Evolutionary conservation across 2,113 vertebrate genomes (phyloP).

Genomic region (Archilochus colubris): DNA sequence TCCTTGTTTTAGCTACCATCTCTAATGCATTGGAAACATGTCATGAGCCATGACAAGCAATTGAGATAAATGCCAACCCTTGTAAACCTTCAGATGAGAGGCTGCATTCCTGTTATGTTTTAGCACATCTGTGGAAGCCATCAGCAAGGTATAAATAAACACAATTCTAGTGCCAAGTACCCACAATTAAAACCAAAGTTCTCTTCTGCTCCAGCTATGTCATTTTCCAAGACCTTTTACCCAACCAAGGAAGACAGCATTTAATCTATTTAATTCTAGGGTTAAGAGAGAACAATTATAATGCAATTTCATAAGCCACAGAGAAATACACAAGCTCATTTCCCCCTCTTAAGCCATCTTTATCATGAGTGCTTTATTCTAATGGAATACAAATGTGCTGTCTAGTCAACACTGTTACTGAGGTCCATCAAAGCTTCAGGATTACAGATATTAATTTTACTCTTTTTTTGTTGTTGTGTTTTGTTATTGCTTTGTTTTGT

Average conservation of each 20-base stretch:
- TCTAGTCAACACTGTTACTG: not conserved
- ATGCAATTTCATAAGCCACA: constrained; percentile 2
- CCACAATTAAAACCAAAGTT: not conserved
- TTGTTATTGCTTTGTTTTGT: no score
- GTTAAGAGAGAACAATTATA: not conserved
- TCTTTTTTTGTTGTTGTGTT: not conserved
- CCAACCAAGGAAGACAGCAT: not conserved
- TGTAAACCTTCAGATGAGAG: not conserved
- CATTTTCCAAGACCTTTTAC: not conserved
- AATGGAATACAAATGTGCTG: constrained; percentile 16
- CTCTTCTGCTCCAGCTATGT: not conserved
- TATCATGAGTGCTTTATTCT: not conserved
- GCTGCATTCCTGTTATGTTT: not conserved
- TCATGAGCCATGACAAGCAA: constrained; percentile 19
- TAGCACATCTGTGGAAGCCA: not conserved
- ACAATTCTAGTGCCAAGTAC: not conserved
- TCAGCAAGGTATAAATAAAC: not conserved
- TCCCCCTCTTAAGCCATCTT: not conserved
- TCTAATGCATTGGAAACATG: not conserved
- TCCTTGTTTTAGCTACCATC: constrained; percentile 18
- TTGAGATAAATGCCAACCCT: constrained; percentile 20
- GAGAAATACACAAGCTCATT: not conserved
- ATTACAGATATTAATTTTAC: not conserved
- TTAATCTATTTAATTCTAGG: constrained; percentile 32
- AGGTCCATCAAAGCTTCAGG: not conserved